Evolutionary conservation across 2,113 vertebrate species (phyloP), one percentile per base, ranked within the genome.

Genomic region (Desmodus rotundus): DNA sequence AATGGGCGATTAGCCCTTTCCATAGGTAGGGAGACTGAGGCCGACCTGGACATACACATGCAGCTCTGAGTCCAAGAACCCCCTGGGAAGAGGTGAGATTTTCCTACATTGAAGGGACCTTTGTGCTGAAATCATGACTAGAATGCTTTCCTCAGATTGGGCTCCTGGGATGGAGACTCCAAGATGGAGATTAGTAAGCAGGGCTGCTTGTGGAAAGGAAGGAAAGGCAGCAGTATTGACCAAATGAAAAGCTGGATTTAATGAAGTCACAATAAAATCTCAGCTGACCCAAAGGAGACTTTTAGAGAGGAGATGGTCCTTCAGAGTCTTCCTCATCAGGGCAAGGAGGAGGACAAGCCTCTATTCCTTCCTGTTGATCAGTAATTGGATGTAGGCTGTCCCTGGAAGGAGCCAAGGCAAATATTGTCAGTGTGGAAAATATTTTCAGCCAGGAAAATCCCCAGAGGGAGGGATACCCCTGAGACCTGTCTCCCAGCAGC

Each of bases 391-490:
- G 5, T 73, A 82, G 89, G 74, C 67, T 80, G 7, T 9, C 47
- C 5, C 17, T 78, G 15, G 41, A 88, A 89, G 38, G 26, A 82
- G 22, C 20, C 3, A 36, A 76, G 74, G 78, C 41, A 77, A 76
- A 19, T 47, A 76, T 74, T n/a, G 76, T 82, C 76, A 16, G 63
- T 2, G 31, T 15, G 56, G n/a, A 52, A 76, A 78, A 24, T 83
- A 78, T 94, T 56, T 95, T 89, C 43, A 83, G 26, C 52, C 82
- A 77, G 93, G 45, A 73, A 95, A 87, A 88, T 96, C 67, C 73
- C 73, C 72, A 63, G 38, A 63, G 38, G 82, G 52, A 17, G 52
- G 78, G 65, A 33, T 80, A 36, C 50, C 41, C 36, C 72, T 4
- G 45, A 95, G 8, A 92, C 88, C 58, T 86, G 33, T 58, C 72